Evolutionary conservation across 2,888 invertebrate species (phyloP).

Genomic region (Nephrocerus scutellatus): DNA sequence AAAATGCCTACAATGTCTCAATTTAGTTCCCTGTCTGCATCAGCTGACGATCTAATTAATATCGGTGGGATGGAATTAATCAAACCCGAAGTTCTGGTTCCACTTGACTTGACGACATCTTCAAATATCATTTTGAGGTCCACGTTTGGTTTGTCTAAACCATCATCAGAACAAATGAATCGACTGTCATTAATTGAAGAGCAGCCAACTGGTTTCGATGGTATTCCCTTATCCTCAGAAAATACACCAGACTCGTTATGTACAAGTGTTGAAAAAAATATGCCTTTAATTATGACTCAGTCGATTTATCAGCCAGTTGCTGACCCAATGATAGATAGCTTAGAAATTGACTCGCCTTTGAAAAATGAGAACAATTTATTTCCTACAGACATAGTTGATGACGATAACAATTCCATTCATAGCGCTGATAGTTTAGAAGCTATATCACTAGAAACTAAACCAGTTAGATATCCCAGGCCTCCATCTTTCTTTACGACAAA

Average conservation of each 20-base stretch:
- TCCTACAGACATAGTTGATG: constrained; percentile 9
- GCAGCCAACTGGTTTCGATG: constrained; percentile 1
- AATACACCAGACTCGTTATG: constrained; percentile 5
- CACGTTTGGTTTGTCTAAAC: too few species aligned
- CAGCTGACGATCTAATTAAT: too few species aligned
- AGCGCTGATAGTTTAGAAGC: constrained; percentile 22
- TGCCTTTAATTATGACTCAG: constrained; percentile 6
- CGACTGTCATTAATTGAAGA: constrained; percentile 8
- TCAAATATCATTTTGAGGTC: too few species aligned
- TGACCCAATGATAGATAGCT: too few species aligned
- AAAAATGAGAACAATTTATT: background rate
- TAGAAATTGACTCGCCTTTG: too few species aligned
- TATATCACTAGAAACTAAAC: constrained; percentile 13
- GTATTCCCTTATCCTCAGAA: background rate
- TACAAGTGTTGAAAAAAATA: constrained; percentile 3
- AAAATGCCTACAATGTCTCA: too few species aligned
- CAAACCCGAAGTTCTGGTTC: too few species aligned
- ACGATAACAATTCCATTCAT: constrained; percentile 15
- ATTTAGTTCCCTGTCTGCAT: too few species aligned
- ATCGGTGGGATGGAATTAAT: too few species aligned
- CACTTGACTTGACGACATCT: too few species aligned
- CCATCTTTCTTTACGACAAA: too few species aligned
- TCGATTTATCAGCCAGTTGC: too few species aligned
- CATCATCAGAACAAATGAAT: background rate
- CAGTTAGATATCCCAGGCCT: background rate